These are phyloP conservation scores for Anguilla rostrata DNA, from an alignment of 2,113 vertebrate genomes.

Conservation along the genomic window DNA sequence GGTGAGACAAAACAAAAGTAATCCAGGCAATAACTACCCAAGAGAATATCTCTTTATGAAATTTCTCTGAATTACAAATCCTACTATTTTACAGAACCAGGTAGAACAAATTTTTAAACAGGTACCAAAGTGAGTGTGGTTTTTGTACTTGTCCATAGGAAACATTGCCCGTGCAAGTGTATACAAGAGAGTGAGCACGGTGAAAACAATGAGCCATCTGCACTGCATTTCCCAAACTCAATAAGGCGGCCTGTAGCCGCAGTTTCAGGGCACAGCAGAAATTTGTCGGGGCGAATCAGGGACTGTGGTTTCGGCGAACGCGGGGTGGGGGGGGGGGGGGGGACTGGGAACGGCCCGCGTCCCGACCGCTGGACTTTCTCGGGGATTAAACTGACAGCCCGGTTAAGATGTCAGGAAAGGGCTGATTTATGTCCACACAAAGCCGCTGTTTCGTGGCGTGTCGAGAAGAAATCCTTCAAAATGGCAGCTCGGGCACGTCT, in stretches of 20 bases:
- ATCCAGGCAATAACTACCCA: background rate
- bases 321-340: background rate
- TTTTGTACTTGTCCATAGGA: background rate
- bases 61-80: background rate
- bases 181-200: background rate
- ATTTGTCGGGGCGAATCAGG: background rate
- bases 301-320: background rate
- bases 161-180: background rate
- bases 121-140: background rate
- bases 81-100: background rate
- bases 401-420: conserved; percentile 30
- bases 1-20: background rate
- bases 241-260: background rate
- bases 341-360: background rate
- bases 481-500: background rate
- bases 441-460: conserved; percentile 25
- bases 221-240: background rate
- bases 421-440: conserved; percentile 26
- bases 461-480: conserved; percentile 28
- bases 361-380: conserved; percentile 38
- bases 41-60: background rate
- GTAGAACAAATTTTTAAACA: background rate
- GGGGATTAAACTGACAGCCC: conserved; percentile 34
- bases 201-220: conserved; percentile 4
- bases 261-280: background rate